phyloP scores from a whole-genome alignment of 2,797 vertebrate species.

The Acanthiza pusilla region DNA sequence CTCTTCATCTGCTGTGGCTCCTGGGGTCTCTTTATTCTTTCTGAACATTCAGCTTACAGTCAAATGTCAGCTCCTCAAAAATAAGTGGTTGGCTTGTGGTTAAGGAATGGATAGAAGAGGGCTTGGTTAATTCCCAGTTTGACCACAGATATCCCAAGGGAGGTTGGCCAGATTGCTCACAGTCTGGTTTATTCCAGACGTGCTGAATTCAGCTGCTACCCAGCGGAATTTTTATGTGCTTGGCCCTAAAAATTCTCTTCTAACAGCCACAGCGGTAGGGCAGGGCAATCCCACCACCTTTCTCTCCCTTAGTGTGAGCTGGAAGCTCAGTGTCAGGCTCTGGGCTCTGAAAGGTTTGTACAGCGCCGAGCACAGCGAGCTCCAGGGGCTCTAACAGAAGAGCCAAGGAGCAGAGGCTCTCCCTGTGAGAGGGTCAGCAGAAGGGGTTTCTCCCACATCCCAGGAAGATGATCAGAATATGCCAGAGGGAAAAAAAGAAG shows the following conservation, averaged over 20 bases:
- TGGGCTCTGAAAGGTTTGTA: rapidly evolving
- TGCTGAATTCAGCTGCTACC: neutral
- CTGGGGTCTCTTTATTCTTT: neutral
- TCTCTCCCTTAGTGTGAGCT: neutral
- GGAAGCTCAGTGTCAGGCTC: neutral
- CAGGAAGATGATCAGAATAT: neutral
- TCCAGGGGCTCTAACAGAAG: neutral
- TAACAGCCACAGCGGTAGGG: neutral
- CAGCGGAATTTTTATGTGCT: neutral
- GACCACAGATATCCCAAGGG: neutral
- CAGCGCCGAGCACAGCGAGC: neutral
- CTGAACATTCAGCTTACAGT: neutral
- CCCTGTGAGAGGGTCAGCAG: neutral
- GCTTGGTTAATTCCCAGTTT: neutral
- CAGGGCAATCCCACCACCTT: neutral
- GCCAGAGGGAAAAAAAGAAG: neutral
- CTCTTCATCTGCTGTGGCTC: conserved; percentile 14
- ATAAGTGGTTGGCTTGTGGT: neutral
- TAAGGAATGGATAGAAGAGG: neutral
- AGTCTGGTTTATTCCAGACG: neutral
- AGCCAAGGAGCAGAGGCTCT: neutral
- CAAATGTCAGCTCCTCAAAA: conserved; percentile 27
- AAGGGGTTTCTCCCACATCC: neutral
- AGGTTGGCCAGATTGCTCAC: neutral
- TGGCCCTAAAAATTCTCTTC: neutral